Conservation (phyloP, 92 coral and sea anemone genomes). For the Phenganax marumi region DNA sequence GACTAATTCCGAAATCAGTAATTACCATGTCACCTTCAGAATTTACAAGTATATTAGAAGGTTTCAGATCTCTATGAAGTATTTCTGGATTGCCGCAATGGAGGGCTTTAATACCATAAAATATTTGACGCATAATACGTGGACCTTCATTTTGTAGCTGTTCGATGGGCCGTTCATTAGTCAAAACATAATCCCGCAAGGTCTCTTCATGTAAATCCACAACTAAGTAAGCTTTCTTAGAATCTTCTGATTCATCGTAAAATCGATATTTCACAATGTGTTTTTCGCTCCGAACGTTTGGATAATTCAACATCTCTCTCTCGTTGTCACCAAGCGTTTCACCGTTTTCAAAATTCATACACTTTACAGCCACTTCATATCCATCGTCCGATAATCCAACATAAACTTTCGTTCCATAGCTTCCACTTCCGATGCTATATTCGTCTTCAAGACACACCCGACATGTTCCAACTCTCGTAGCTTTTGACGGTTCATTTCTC, state of each 20-base stretch:
- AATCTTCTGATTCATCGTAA: background rate
- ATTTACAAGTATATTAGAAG: background rate
- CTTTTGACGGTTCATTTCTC: too few relatives aligned
- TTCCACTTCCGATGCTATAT: too few relatives aligned
- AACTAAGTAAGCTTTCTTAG: background rate
- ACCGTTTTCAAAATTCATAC: too few relatives aligned
- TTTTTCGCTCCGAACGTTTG: background rate
- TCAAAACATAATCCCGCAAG: background rate
- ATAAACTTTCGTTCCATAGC: too few relatives aligned
- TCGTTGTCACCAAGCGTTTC: too few relatives aligned
- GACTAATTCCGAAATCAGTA: background rate
- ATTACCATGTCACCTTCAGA: background rate
- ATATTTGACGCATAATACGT: background rate
- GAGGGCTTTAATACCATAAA: background rate
- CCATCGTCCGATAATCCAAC: too few relatives aligned
- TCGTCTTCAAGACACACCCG: too few relatives aligned
- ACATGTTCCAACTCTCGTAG: too few relatives aligned
- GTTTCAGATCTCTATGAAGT: background rate
- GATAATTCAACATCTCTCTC: too few relatives aligned
- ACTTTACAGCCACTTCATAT: too few relatives aligned
- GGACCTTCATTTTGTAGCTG: background rate
- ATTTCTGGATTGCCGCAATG: background rate
- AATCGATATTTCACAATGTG: background rate
- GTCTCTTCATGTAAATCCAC: slow-evolving; percentile 2
- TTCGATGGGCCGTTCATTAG: background rate